Evolutionary conservation across 1,140 invertebrate species (phyloP), one percentile per base, ranked within the genome.

Genomic region (Galendromus occidentalis): DNA sequence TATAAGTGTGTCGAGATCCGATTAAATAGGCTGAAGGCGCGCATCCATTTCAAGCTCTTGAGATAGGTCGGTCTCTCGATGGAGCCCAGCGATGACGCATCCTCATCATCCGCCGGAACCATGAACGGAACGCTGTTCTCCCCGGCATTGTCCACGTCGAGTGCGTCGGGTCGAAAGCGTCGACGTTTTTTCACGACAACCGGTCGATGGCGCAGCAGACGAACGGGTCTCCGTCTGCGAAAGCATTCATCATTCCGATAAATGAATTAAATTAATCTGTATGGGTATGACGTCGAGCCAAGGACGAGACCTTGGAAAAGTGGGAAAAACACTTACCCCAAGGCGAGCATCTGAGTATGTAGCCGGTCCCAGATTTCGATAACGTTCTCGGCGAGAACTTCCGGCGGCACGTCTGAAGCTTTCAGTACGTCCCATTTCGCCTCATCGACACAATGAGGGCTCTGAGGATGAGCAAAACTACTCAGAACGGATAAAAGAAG

Each of bases 381-480:
- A 42, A 75, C 72, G 18, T 71, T 69, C 67, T 69, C 66, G 1
- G 73, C 71, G n/a, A 76, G 69, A 7, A 70, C 70, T 28, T 72
- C 69, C 9, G 73, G 66, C 5, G 70, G 65, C 6, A 70, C 69
- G n/a, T 68, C 65, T 44, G 44, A 67, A 29, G 74, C 66, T 25
- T 66, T 69, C 7, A 76, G 66, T 7, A 71, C 64, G 7, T 67
- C 64, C 75, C 75, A 76, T 55, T 75, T 72, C 9, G 65, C 44
- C 45, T 70, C 69, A 14, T 66, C 67, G 18, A 75, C 74, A 18
- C 72, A 71, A n/a, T 70, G 72, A 14, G 74, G 74, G 25, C 70
- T 47, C 70, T 74, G 70, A n/a, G 66, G 30, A 12, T 4, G 65
- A 64, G 67, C 44, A 64, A 33, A 33, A 64, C n/a, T n/a, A n/a